Conservation (phyloP, 2,113 vertebrate species). For the Notothenia rossii region DNA sequence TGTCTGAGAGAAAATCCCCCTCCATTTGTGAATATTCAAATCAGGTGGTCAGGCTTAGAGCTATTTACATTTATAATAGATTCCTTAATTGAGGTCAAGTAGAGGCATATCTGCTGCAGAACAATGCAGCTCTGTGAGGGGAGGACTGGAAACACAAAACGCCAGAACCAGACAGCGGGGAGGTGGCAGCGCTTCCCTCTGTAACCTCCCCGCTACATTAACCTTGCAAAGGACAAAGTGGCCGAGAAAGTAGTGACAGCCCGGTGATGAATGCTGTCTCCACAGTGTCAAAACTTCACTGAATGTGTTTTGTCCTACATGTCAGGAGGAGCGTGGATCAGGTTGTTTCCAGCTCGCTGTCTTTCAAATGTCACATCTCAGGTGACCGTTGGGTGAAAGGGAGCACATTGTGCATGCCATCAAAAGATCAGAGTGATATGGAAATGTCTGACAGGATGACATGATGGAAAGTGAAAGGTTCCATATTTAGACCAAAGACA, state of each 20-base stretch:
- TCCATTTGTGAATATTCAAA: slow-evolving; percentile 63
- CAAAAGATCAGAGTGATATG: neutral
- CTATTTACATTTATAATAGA: slow-evolving; percentile 78
- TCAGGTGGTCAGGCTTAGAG: slow-evolving; percentile 62
- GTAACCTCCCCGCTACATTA: slow-evolving; percentile 49
- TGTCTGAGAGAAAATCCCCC: slow-evolving; percentile 58
- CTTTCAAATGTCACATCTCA: slow-evolving; percentile 50
- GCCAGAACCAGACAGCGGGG: neutral
- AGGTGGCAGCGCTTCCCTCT: slow-evolving; percentile 2
- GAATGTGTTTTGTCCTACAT: slow-evolving; percentile 48
- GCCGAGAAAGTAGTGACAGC: slow-evolving; percentile 63
- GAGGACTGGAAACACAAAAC: slow-evolving; percentile 9
- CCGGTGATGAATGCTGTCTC: slow-evolving; percentile 53
- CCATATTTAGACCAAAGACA: neutral
- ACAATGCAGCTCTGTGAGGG: slow-evolving; percentile 16
- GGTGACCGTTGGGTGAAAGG: slow-evolving; percentile 3
- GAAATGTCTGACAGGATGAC: neutral
- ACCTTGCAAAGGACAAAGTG: slow-evolving; percentile 64
- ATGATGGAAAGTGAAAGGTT: neutral
- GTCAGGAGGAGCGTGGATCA: slow-evolving; percentile 31
- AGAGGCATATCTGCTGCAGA: slow-evolving; percentile 40
- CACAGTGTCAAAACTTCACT: slow-evolving; percentile 43
- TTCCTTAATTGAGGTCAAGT: slow-evolving; percentile 78
- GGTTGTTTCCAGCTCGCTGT: slow-evolving; percentile 19
- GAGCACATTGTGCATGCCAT: slow-evolving; percentile 7